Evolutionary conservation across 2,888 invertebrate species (phyloP).

Genomic region (Eurois occulta): DNA sequence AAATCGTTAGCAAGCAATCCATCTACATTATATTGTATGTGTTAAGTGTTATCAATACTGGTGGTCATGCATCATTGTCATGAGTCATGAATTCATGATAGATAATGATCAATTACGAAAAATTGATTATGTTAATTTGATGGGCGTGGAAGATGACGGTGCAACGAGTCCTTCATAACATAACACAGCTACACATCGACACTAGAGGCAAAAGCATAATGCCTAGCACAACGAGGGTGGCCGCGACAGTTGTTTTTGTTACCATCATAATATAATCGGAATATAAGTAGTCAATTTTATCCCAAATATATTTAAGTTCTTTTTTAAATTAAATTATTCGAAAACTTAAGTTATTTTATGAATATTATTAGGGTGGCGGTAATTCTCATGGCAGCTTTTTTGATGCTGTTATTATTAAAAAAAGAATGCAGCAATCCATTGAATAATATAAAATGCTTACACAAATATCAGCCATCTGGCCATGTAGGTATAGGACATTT

Average conservation of each 20-base stretch:
- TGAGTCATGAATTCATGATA: conserved; percentile 52
- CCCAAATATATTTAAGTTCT: conserved; percentile 14
- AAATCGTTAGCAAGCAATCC: conserved; percentile 30
- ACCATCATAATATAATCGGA: neutral
- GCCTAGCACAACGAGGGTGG: conserved; percentile 59
- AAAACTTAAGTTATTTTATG: neutral
- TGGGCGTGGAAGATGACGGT: conserved; percentile 35
- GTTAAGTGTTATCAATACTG: conserved; percentile 46
- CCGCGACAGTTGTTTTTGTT: neutral
- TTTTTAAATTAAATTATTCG: neutral
- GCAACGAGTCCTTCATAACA: conserved; percentile 16
- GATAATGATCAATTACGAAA: conserved; percentile 40
- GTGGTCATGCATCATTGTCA: conserved; percentile 49
- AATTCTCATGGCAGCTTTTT: neutral
- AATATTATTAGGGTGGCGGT: neutral
- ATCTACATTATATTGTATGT: conserved; percentile 27
- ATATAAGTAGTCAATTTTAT: conserved; percentile 23
- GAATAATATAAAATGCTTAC: neutral
- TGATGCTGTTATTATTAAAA: neutral
- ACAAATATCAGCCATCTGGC: neutral
- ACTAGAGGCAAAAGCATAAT: conserved; percentile 32
- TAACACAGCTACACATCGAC: conserved; percentile 30
- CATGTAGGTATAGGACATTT: neutral
- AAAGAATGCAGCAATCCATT: conserved; percentile 13
- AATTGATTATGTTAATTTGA: conserved; percentile 49